phyloP scores from a whole-genome alignment of 2,113 vertebrate species.

The Bungarus multicinctus region DNA sequence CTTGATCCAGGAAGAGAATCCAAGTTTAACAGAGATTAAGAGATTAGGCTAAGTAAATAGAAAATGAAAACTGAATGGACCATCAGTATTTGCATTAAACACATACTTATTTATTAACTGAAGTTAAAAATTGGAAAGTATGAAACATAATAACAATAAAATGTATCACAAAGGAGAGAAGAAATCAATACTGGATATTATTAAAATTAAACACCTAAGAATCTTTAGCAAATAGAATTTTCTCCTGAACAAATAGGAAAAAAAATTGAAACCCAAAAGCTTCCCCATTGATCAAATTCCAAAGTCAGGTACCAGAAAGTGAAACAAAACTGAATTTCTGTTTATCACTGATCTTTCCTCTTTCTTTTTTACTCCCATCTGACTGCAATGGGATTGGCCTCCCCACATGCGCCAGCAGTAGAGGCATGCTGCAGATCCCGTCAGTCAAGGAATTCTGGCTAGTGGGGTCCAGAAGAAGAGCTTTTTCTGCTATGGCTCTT shows the following conservation, averaged over 20 bases:
- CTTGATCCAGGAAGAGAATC: neutral
- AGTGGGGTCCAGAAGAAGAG: neutral
- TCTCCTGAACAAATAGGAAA: neutral
- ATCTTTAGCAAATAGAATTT: neutral
- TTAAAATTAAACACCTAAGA: neutral
- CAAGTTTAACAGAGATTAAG: neutral
- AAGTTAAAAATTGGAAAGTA: neutral
- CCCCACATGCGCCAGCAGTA: neutral
- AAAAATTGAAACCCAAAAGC: neutral
- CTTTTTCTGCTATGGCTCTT: neutral
- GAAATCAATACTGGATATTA: neutral
- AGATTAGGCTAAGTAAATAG: neutral
- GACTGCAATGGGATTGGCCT: neutral
- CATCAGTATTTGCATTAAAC: neutral
- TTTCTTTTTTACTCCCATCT: neutral
- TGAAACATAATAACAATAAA: neutral
- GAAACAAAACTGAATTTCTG: neutral
- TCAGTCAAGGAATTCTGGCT: neutral
- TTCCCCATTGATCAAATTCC: neutral
- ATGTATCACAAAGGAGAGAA: neutral
- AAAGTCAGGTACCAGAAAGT: neutral
- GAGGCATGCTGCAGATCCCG: neutral
- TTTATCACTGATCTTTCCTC: neutral
- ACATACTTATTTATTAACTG: neutral
- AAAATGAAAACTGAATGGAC: neutral